A percentile compares a stretch with the other conserved stretches of the same genome.
phyloP scores from a whole-genome alignment of 2,797 vertebrate species.

The Acanthis flammea region DNA sequence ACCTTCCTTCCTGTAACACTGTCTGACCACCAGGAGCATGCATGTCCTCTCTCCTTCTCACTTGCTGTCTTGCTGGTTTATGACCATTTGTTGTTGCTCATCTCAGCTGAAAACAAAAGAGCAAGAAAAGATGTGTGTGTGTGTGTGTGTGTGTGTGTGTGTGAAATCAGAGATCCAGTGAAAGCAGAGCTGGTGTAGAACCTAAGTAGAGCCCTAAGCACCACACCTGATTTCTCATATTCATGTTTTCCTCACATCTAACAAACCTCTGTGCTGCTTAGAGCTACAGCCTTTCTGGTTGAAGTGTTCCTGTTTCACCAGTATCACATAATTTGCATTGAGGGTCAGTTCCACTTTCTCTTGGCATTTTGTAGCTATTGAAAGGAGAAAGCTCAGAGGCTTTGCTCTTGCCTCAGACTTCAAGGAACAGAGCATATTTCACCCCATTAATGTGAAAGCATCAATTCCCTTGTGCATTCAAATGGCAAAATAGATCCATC shows the following conservation, averaged over 20 bases:
- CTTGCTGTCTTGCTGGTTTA: background rate
- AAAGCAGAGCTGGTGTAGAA: background rate
- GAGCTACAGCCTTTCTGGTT: background rate
- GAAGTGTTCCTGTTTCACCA: background rate
- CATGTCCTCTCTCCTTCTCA: background rate
- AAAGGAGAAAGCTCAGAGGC: background rate
- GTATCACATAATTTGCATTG: background rate
- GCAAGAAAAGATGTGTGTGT: background rate
- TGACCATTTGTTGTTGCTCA: background rate
- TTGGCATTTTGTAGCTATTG: background rate
- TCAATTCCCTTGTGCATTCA: background rate
- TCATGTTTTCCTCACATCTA: background rate
- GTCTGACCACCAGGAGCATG: background rate
- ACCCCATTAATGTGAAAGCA: background rate
- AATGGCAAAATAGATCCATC: slow-evolving; percentile 2
- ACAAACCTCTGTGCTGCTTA: background rate
- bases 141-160: background rate
- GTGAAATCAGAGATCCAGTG: background rate
- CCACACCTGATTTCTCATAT: background rate
- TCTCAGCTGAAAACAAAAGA: background rate
- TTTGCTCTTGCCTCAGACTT: background rate
- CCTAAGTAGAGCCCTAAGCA: background rate
- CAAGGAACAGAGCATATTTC: slow-evolving; percentile 13
- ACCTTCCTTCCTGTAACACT: background rate
- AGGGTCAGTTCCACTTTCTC: background rate